A percentile compares a stretch with the other conserved stretches of the same genome.
Conservation (phyloP, 2,888 invertebrate genomes). For the Pyrochroa serraticornis region DNA sequence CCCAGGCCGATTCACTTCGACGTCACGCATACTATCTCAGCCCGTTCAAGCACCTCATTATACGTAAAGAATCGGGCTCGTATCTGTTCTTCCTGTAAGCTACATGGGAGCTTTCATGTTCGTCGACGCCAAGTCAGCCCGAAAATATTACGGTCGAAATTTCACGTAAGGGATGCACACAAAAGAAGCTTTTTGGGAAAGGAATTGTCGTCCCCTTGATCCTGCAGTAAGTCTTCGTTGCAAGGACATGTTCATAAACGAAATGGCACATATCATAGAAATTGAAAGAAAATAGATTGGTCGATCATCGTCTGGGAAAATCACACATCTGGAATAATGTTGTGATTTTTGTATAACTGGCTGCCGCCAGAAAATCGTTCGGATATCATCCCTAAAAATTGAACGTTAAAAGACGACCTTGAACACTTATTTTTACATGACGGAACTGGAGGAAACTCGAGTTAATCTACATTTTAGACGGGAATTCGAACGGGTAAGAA, state of each 20-base stretch:
- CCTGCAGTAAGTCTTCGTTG: slow-evolving; percentile 6
- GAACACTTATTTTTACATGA: no score
- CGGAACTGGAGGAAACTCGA: no score
- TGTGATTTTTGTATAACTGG: slow-evolving; percentile 16
- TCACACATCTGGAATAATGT: slow-evolving; percentile 1
- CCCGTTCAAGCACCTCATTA: slow-evolving; percentile 3
- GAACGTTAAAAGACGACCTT: no score
- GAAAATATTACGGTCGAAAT: slow-evolving; percentile 20
- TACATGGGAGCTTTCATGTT: slow-evolving; percentile 15
- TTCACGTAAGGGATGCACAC: slow-evolving; percentile 19
- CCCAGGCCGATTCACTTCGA: neutral
- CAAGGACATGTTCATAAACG: slow-evolving; percentile 17
- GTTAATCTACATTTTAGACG: no score
- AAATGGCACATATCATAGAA: slow-evolving; percentile 17
- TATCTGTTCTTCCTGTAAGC: slow-evolving; percentile 13
- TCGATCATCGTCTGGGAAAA: no score
- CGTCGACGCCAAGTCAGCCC: slow-evolving; percentile 14
- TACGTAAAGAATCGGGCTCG: slow-evolving; percentile 3
- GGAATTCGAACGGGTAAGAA: no score
- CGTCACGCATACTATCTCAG: neutral
- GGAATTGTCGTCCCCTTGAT: no score
- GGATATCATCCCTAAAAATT: no score
- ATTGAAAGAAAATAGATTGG: slow-evolving; percentile 15
- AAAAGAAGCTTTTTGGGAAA: slow-evolving; percentile 2
- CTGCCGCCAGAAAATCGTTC: no score